Evolutionary conservation across 2,888 invertebrate species (phyloP).

Genomic region (Boloria euphrosyne): DNA sequence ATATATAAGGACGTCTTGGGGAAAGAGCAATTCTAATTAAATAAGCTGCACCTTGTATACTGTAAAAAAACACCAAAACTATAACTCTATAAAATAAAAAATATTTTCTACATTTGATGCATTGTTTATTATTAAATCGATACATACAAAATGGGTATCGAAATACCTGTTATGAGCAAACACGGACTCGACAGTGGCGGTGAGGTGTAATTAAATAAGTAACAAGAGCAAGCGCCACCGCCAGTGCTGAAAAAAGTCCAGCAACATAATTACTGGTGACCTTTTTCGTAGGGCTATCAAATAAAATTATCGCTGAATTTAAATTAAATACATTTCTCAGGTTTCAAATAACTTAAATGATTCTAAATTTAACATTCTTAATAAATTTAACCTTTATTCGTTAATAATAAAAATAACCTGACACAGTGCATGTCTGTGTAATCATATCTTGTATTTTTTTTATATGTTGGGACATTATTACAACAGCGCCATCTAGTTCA

Average conservation of each 20-base stretch:
- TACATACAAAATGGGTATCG: not conserved
- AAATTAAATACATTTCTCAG: not conserved
- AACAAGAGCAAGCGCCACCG: constrained; percentile 56
- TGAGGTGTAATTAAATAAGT: constrained; percentile 63
- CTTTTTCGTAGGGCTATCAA: constrained; percentile 55
- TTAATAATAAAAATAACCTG: no score
- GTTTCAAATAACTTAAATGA: not conserved
- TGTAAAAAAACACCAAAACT: no score
- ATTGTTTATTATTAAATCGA: constrained; percentile 1
- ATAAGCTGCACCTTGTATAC: no score
- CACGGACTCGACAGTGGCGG: constrained; percentile 36
- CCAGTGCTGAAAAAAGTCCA: constrained; percentile 60
- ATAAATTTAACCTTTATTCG: no score
- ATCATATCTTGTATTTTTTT: no score
- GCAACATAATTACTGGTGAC: constrained; percentile 70
- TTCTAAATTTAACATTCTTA: not conserved
- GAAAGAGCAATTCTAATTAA: no score
- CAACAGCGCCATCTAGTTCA: no score
- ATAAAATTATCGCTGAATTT: not conserved
- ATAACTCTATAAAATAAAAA: no score
- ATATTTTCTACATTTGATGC: not conserved
- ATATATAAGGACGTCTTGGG: no score
- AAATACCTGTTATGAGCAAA: constrained; percentile 8
- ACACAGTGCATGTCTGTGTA: no score
- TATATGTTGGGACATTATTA: no score